Base-by-base conservation (phyloP, 2,113 vertebrate species). In the Pelmatolapia mariae region DNA sequence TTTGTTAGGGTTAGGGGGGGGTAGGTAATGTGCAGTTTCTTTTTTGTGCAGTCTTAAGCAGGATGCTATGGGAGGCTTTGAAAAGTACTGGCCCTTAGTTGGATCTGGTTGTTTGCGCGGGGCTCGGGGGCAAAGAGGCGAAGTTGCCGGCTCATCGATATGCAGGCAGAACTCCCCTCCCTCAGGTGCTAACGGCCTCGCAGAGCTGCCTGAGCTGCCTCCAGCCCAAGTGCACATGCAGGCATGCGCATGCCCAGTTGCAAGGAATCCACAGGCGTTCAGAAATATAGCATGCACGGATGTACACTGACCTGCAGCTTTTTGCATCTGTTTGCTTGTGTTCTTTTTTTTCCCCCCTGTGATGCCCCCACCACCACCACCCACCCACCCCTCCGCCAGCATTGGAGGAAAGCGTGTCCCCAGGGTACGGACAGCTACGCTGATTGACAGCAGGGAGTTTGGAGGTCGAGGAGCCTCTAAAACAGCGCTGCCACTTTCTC, bases 381-480 rank as follows among this genome's bases (percentile, higher is more conserved):
- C 24, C 3, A 24, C 24, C 24, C 24, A 24, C 84, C 61, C 29
- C 29, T 6, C 81, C 57, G 26, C 79, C 52, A 50, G 85, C 86
- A 89, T 80, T 89, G 93, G 89, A 94, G 92, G 93, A 94, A 92
- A 94, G 85, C 86, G 76, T 43, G 52, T 91, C 91, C 94, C 91
- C 94, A 81, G 85, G 87, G 94, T 92, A 94, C 57, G 61, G 83
- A 88, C 84, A 87, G 91, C 92, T 93, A 90, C 54, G 78, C 86
- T 96, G 96, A 97, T 94, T 95, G 95, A 96, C 96, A 96, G 93
- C 88, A 87, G 90, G 80, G 86, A 94, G 93, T 96, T 95, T 94
- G 93, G 94, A 94, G 92, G 94, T 95, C 93, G 92, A 94, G 91
- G 84, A 93, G 89, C 90, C 87, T 95, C 84, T 93, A 91, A 95